A percentile compares a stretch with the other conserved stretches of the same genome.
Evolutionary conservation across 2,113 vertebrate species (phyloP).

Genomic region (Limanda limanda): DNA sequence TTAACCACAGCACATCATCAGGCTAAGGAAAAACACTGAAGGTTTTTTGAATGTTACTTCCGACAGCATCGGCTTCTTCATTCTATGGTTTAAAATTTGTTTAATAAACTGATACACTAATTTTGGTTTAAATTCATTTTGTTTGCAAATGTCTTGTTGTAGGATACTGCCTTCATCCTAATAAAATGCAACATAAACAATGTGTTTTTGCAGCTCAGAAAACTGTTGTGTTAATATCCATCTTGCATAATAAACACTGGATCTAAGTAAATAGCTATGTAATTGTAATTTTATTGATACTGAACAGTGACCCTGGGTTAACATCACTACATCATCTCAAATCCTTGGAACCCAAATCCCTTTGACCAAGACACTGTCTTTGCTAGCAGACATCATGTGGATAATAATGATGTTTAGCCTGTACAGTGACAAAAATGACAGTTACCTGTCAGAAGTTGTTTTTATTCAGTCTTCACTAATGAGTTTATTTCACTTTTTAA

Average conservation of each 20-base stretch:
- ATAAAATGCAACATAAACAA: not conserved
- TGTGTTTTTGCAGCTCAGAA: constrained; percentile 16
- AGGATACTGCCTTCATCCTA: not conserved
- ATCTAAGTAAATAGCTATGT: constrained; percentile 1
- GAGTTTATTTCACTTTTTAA: not conserved
- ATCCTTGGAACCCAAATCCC: not conserved
- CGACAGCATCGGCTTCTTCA: not conserved
- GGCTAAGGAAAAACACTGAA: not conserved
- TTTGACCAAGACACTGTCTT: not conserved
- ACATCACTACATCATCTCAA: not conserved
- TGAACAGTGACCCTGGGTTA: too few relatives aligned
- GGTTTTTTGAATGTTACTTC: not conserved
- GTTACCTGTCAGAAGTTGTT: too few relatives aligned
- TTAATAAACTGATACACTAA: not conserved
- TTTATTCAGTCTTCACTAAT: not conserved
- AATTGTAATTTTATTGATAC: too few relatives aligned
- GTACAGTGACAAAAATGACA: too few relatives aligned
- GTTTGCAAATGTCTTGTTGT: not conserved
- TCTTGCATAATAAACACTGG: constrained; percentile 45
- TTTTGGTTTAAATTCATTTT: not conserved
- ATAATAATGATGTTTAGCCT: too few relatives aligned
- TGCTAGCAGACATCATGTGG: not conserved
- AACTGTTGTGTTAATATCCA: constrained; percentile 44
- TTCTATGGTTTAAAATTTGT: not conserved
- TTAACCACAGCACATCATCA: not conserved